Percentiles rank a stretch among this genome's conserved stretches.
Evolutionary conservation across 1,140 invertebrate species (phyloP).

Genomic region (Amphibalanus amphitrite): DNA sequence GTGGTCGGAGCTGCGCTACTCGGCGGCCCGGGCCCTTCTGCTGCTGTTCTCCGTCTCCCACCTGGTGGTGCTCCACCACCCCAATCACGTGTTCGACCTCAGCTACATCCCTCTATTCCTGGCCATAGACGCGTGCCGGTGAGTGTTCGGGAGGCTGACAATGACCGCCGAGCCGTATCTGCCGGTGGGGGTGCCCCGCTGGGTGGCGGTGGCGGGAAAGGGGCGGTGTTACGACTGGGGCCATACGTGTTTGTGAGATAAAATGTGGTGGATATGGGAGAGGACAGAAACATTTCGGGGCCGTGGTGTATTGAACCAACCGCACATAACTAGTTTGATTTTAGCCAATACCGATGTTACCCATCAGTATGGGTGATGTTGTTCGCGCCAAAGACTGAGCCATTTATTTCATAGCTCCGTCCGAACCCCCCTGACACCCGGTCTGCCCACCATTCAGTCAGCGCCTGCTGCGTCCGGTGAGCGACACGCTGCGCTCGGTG

Average conservation of each 20-base stretch:
- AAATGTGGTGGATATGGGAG: too few species aligned
- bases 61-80: slow-evolving; percentile 49
- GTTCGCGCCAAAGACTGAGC: too few species aligned
- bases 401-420: too few species aligned
- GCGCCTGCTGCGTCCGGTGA: neutral
- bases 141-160: slow-evolving; percentile 11
- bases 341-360: too few species aligned
- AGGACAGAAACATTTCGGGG: too few species aligned
- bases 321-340: too few species aligned
- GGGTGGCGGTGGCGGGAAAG: slow-evolving; percentile 55
- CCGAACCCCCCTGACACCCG: slow-evolving; percentile 73
- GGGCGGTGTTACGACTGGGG: too few species aligned
- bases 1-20: slow-evolving; percentile 54
- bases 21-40: slow-evolving; percentile 51
- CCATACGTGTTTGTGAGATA: too few species aligned
- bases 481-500: slow-evolving; percentile 30
- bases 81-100: slow-evolving; percentile 53
- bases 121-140: slow-evolving; percentile 53
- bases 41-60: slow-evolving; percentile 66
- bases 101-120: slow-evolving; percentile 66
- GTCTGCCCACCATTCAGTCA: slow-evolving; percentile 16
- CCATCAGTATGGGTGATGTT: too few species aligned
- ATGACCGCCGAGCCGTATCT: slow-evolving; percentile 12
- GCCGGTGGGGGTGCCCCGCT: slow-evolving; percentile 46
- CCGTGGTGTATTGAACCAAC: too few species aligned